A percentile compares a stretch with the other conserved stretches of the same genome.
phyloP scores from a whole-genome alignment of 1,140 invertebrate species.

The Anthonomus grandis region DNA sequence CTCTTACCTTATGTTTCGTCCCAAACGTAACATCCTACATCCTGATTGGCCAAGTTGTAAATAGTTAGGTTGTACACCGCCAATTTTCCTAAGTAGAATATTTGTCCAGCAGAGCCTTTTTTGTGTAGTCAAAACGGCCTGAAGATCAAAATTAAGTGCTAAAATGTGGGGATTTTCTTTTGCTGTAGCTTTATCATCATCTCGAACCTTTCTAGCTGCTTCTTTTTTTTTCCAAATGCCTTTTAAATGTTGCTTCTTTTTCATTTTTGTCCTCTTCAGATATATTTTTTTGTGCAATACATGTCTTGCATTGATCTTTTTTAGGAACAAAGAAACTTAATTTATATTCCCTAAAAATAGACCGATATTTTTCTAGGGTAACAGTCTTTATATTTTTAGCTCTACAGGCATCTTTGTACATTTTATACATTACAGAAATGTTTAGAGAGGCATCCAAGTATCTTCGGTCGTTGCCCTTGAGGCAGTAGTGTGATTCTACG shows the following conservation, averaged over 20 bases:
- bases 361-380: slow-evolving; percentile 14
- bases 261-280: slow-evolving; percentile 20
- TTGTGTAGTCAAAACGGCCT: slow-evolving; percentile 45
- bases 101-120: slow-evolving; percentile 39
- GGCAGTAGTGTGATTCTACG: too few relatives aligned
- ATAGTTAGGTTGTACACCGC: slow-evolving; percentile 51
- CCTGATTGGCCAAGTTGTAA: slow-evolving; percentile 24
- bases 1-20: slow-evolving; percentile 26
- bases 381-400: slow-evolving; percentile 22
- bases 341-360: too few relatives aligned
- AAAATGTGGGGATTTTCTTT: slow-evolving; percentile 24
- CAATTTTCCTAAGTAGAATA: slow-evolving; percentile 50
- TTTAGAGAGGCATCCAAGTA: slow-evolving; percentile 9
- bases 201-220: slow-evolving; percentile 25
- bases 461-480: not conserved
- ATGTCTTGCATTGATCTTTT: slow-evolving; percentile 34
- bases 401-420: slow-evolving; percentile 27
- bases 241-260: slow-evolving; percentile 17
- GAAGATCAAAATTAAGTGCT: slow-evolving; percentile 42
- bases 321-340: slow-evolving; percentile 33
- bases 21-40: slow-evolving; percentile 21
- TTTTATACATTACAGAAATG: slow-evolving; percentile 24
- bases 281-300: slow-evolving; percentile 20
- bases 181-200: slow-evolving; percentile 34
- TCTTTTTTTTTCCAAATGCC: slow-evolving; percentile 31